phyloP scores from a whole-genome alignment of 1,140 invertebrate genomes.

The Drosophila novamexicana region DNA sequence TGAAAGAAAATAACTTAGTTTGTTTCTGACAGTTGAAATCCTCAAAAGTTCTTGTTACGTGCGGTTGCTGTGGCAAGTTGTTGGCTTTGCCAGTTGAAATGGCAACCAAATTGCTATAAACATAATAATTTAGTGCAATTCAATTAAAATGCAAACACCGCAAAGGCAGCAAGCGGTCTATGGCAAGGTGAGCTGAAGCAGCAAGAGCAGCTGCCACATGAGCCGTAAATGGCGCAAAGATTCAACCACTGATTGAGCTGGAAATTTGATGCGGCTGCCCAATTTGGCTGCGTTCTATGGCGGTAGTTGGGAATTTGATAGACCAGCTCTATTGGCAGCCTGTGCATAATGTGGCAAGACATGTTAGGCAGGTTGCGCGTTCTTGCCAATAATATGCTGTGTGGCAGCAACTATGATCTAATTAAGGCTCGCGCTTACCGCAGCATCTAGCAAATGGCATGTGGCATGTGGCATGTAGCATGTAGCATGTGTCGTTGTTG shows the following conservation, averaged over 20 bases:
- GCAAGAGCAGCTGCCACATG: constrained; percentile 31
- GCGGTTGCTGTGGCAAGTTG: constrained; percentile 24
- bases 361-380: constrained; percentile 25
- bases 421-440: constrained; percentile 50
- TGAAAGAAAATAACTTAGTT: not conserved
- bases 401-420: constrained; percentile 58
- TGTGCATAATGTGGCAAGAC: constrained; percentile 33
- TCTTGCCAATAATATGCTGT: constrained; percentile 33
- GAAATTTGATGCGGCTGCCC: constrained; percentile 58
- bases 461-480: constrained; percentile 38
- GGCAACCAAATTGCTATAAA: constrained; percentile 43
- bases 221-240: constrained; percentile 47
- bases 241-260: constrained; percentile 62
- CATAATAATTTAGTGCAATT: constrained; percentile 77
- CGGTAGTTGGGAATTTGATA: constrained; percentile 28
- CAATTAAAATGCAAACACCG: constrained; percentile 79
- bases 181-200: not conserved
- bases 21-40: not conserved
- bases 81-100: constrained; percentile 14
- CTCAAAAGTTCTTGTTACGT: not conserved
- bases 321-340: constrained; percentile 4
- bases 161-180: constrained; percentile 10
- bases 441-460: constrained; percentile 53
- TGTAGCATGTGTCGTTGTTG: constrained; percentile 9
- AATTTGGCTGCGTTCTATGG: constrained; percentile 2